A percentile compares a stretch with the other conserved stretches of the same genome.
Conservation (phyloP, 2,888 invertebrate genomes). For the Nemapogon koenigi region DNA sequence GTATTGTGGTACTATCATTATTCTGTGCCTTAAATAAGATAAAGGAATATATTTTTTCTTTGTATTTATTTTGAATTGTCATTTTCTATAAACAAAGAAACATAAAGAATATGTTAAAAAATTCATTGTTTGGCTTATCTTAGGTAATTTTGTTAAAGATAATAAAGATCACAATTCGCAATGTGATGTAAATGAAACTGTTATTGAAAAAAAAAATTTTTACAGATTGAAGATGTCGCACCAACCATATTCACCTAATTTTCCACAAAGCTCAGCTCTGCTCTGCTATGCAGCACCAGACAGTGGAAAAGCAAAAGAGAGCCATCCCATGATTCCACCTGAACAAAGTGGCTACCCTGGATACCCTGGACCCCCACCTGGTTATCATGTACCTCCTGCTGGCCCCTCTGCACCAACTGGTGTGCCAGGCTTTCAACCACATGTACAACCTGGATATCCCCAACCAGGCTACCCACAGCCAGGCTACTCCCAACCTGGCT, state of each 20-base stretch:
- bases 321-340: conserved; percentile 14
- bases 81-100: no score
- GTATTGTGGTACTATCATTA: no score
- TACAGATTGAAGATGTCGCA: conserved; percentile 40
- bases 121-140: no score
- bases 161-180: no score
- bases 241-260: conserved; percentile 53
- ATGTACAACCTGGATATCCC: conserved; percentile 33
- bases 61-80: no score
- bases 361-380: conserved; percentile 32
- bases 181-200: no score
- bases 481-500: conserved; percentile 25
- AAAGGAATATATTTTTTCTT: no score
- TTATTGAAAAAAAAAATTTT: conserved; percentile 2
- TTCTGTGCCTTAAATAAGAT: no score
- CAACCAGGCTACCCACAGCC: conserved; percentile 29
- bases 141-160: no score
- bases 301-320: conserved; percentile 27
- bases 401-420: conserved; percentile 31
- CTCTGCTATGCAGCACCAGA: conserved; percentile 42
- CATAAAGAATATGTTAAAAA: no score
- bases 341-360: conserved; percentile 18
- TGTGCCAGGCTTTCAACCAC: conserved; percentile 46
- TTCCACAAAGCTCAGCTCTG: conserved; percentile 46
- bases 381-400: conserved; percentile 31